Evolutionary conservation across 2,888 invertebrate genomes (phyloP), one percentile per base, ranked within the genome.

Genomic region (Acleris sparsana): DNA sequence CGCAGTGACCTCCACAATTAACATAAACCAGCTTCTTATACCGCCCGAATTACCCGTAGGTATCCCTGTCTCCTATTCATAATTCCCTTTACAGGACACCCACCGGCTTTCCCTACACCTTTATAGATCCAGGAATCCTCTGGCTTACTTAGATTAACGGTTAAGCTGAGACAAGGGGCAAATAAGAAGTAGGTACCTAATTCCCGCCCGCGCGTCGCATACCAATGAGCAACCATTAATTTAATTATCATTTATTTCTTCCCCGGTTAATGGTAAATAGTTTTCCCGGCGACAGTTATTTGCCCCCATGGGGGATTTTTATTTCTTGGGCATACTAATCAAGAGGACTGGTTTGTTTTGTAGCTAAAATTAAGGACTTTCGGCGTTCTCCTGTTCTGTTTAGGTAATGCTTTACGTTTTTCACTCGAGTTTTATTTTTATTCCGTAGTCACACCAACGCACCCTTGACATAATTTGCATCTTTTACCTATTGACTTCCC

Each of bases 141-240:
- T 25, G 22, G 56, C 57, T 63, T 63, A 63, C 44, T 44, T n/a
- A 63, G 57, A 63, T 63, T 63, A 63, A 63, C 56, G 63, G 43
- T 29, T 52, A 57, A 63, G 63, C 51, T n/a, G 43, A 52, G 63
- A 53, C 53, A 59, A 64, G 64, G 53, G 64, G 60, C 48, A 62
- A 66, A 66, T 61, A 66, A 62, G 56, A 66, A 66, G 57, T 59
- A 59, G 58, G 66, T 53, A 62, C 56, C 57, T 66, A 62, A 62
- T 65, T 65, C 61, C 56, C 33, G 52, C 29, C 55, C 56, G 52
- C 55, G 51, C 17, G 56, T 18, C 65, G 65, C 65, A 65, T 65
- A 61, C 65, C 52, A 56, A 65, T 65, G 65, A 65, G 65, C 9
- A 5, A 29, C 43, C 60, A 64, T 64, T 65, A 61, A 65, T 65